phyloP scores from a whole-genome alignment of 2,113 vertebrate species.

The Callipepla californica region DNA sequence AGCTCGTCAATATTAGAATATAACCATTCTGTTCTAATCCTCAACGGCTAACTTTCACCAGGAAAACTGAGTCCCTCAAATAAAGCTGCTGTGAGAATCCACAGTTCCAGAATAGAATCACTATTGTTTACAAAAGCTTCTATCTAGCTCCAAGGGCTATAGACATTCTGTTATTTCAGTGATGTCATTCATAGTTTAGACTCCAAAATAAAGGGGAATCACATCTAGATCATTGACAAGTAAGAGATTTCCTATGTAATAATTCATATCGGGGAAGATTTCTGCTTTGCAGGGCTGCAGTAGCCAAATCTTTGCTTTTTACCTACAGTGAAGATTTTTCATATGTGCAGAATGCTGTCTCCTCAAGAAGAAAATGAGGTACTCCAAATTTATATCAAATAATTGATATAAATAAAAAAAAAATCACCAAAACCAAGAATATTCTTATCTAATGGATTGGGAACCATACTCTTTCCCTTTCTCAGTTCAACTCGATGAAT shows the following conservation, averaged over 20 bases:
- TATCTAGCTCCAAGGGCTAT: not conserved
- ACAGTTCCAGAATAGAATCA: not conserved
- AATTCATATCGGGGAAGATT: not conserved
- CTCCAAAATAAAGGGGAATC: not conserved
- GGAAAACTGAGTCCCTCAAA: not conserved
- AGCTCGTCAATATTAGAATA: not conserved
- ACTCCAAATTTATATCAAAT: not conserved
- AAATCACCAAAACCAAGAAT: not conserved
- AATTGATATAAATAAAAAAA: not conserved
- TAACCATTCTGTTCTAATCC: not conserved
- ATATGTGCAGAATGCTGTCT: not conserved
- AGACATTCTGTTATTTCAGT: not conserved
- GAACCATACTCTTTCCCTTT: not conserved
- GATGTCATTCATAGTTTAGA: not conserved
- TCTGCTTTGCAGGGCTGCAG: accelerated
- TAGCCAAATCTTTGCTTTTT: not conserved
- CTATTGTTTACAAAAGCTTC: not conserved
- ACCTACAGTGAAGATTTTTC: not conserved
- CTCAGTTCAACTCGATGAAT: not conserved
- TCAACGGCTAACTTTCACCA: not conserved
- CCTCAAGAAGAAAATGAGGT: not conserved
- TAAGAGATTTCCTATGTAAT: not conserved
- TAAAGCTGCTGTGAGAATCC: not conserved
- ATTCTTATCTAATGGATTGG: not conserved
- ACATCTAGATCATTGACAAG: not conserved